Evolutionary conservation across 2,113 vertebrate genomes (phyloP), one percentile per base, ranked within the genome.

Genomic region (Eidolon helvum): DNA sequence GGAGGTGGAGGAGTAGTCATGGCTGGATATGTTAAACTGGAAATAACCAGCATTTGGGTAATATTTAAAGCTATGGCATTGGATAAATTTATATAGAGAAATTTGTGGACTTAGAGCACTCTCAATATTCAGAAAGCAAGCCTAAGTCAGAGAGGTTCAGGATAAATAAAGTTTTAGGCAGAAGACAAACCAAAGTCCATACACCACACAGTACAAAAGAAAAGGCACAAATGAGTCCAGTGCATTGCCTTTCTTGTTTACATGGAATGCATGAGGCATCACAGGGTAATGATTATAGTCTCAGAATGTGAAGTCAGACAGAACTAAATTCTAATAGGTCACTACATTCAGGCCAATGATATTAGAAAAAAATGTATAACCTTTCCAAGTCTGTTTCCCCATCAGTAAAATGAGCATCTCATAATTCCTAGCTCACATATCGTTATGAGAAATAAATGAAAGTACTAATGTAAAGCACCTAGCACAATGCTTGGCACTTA

Each of bases 21-120:
- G 7, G 4, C 15, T 65, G 15, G 19, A 22, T 48, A 21, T 50
- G 9, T 33, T 78, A 16, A 77, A 66, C 33, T 45, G 48, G n/a
- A 72, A 65, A 53, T n/a, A 77, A 38, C 21, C 10, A 72, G 45
- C 53, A 35, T 85, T 68, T 68, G 8, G 79, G 16, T 75, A 87
- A 59, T 33, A 90, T 50, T 72, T 72, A 38, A 87, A 66, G n/a
- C n/a, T 69, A 57, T 71, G 22, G 30, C 11, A 75, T 6, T n/a
- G 19, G 28, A 65, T 48, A 28, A 30, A 95, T 72, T 95, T 78
- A 92, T 90, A 65, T 63, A 71, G 24, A 87, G 4, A 45, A 57
- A 50, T 50, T 50, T 7, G 19, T 7, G 4, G 69, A 66, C 15
- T 79, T 79, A 26, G 28, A 82, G 38, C 71, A 45, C 24, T 65